These are phyloP conservation scores for Ochropleura plecta DNA, from an alignment of 2,888 invertebrate species.

Conservation along the genomic window DNA sequence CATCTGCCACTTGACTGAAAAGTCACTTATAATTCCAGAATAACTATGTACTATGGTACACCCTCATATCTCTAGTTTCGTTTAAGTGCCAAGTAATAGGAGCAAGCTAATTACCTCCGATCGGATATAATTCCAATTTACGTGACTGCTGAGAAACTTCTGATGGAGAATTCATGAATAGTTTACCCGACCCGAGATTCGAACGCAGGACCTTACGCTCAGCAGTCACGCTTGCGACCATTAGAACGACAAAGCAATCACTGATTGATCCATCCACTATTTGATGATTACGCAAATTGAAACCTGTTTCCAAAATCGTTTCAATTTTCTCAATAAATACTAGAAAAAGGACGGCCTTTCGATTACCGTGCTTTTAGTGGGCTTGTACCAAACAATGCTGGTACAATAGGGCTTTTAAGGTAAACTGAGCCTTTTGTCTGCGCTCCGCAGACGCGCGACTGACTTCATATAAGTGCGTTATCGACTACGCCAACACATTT, in stretches of 20 bases:
- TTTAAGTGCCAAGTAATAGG: no score
- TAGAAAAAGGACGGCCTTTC: slow-evolving; percentile 71
- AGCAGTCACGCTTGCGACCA: no score
- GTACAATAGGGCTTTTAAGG: slow-evolving; percentile 84
- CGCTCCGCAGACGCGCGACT: slow-evolving; percentile 59
- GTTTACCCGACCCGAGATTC: no score
- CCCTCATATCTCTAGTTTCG: no score
- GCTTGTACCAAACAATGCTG: slow-evolving; percentile 81
- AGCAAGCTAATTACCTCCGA: no score
- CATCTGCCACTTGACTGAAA: background rate
- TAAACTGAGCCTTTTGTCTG: slow-evolving; percentile 82
- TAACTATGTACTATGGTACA: no score
- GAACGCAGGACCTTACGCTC: no score
- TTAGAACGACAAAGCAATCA: no score
- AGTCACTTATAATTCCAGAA: background rate
- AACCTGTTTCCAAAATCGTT: slow-evolving; percentile 22
- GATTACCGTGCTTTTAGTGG: slow-evolving; percentile 82
- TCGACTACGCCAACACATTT: slow-evolving; percentile 63
- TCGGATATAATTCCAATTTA: no score
- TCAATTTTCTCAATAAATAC: slow-evolving; percentile 56
- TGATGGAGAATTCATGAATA: no score
- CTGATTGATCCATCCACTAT: background rate
- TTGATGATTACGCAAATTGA: slow-evolving; percentile 14
- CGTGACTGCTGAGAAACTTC: no score
- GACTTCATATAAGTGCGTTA: slow-evolving; percentile 77